These are phyloP conservation scores for Prionailurus viverrinus DNA, from an alignment of 2,113 vertebrate genomes.

Conservation along the genomic window DNA sequence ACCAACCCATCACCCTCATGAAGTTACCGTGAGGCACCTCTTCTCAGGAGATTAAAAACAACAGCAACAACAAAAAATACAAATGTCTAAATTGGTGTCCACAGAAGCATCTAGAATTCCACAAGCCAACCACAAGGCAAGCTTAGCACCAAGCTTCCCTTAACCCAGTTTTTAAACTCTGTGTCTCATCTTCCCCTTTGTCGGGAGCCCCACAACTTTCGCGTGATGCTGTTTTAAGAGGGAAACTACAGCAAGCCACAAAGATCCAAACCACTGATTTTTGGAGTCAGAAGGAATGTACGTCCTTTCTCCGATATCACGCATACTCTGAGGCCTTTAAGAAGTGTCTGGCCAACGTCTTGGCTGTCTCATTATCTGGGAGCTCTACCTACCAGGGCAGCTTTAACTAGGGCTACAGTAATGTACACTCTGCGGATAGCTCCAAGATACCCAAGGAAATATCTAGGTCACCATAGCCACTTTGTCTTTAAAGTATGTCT, in stretches of 20 bases:
- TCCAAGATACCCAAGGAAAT: neutral
- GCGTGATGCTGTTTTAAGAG: neutral
- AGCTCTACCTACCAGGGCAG: neutral
- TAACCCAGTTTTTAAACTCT: neutral
- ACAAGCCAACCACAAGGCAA: neutral
- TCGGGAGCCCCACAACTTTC: neutral
- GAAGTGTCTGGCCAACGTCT: neutral
- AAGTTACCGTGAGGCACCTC: neutral
- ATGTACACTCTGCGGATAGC: fast-evolving
- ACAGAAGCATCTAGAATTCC: conserved; percentile 26
- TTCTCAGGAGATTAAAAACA: neutral
- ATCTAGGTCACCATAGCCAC: neutral
- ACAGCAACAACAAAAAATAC: neutral
- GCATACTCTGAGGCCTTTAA: neutral
- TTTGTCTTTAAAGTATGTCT: neutral
- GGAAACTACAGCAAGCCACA: conserved; percentile 7
- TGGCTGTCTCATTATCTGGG: neutral
- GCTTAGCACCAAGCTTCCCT: neutral
- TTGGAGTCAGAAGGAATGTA: neutral
- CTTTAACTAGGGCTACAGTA: neutral
- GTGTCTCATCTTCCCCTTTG: conserved; percentile 3
- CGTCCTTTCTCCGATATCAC: neutral
- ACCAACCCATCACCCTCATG: neutral
- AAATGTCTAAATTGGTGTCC: neutral
- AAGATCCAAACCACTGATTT: neutral